phyloP scores from a whole-genome alignment of 2,888 invertebrate species.

The Tinea pellionella region DNA sequence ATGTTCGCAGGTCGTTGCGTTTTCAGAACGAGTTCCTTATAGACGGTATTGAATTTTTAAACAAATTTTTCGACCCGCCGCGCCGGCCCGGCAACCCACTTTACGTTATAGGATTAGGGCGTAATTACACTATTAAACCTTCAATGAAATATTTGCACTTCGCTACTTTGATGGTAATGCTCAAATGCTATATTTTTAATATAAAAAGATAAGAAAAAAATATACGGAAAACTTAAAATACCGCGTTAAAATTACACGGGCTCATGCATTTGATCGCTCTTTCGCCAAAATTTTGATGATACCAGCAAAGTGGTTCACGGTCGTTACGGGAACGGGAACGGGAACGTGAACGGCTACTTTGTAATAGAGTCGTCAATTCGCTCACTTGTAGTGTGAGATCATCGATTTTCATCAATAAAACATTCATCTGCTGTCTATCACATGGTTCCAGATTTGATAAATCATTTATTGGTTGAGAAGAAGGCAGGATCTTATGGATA shows the following conservation, averaged over 20 bases:
- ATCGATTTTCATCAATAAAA: not conserved
- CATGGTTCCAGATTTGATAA: not conserved
- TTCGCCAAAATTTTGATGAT: not conserved
- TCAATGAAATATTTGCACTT: conserved; percentile 37
- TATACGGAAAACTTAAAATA: not conserved
- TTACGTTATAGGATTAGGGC: conserved; percentile 54
- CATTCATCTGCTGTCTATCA: not conserved
- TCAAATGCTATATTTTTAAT: too few relatives aligned
- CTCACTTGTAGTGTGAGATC: not conserved
- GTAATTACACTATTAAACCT: conserved; percentile 49
- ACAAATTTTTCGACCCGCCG: conserved; percentile 59
- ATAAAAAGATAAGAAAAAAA: too few relatives aligned
- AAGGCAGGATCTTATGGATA: not conserved
- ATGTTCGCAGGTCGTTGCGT: conserved; percentile 63
- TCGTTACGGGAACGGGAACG: not conserved
- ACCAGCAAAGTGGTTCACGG: not conserved
- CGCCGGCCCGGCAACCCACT: conserved; percentile 39
- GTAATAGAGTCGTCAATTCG: not conserved
- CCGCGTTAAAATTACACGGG: not conserved
- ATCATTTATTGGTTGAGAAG: not conserved
- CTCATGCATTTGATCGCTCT: not conserved
- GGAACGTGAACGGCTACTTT: not conserved
- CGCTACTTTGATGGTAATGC: not conserved
- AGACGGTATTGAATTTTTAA: conserved; percentile 65
- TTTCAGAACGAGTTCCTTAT: conserved; percentile 58